Percentiles rank a stretch among this genome's conserved stretches.
Evolutionary conservation across 2,113 vertebrate species (phyloP).

Genomic region (Megaceryle maxima): DNA sequence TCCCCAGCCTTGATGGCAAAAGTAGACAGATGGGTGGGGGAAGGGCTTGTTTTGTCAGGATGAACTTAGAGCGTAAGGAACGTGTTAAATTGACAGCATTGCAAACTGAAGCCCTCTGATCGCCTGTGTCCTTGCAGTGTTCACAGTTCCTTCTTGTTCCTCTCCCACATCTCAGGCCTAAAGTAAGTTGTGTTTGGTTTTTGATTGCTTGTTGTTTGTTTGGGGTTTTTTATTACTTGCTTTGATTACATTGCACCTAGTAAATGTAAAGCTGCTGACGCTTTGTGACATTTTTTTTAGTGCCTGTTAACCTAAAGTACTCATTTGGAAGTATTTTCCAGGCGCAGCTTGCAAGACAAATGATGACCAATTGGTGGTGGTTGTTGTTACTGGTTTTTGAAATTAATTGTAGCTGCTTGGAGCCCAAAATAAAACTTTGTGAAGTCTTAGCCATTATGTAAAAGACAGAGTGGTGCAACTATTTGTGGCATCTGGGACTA

Average conservation of each 20-base stretch:
- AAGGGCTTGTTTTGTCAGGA: slow-evolving; percentile 5
- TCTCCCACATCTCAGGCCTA: background rate
- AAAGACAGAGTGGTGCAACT: slow-evolving; percentile 52
- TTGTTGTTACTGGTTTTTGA: background rate
- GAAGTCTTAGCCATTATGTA: slow-evolving; percentile 30
- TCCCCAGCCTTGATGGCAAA: background rate
- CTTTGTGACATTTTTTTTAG: background rate
- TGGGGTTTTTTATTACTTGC: background rate
- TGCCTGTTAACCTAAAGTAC: background rate
- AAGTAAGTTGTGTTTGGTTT: background rate
- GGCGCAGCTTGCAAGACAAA: background rate
- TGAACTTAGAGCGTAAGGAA: slow-evolving; percentile 3
- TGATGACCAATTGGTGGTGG: background rate
- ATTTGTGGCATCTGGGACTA: slow-evolving; percentile 58
- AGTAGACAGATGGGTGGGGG: slow-evolving; percentile 13
- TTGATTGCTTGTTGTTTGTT: too few relatives aligned
- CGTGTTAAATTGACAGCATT: background rate
- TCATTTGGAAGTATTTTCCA: background rate
- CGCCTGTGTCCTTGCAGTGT: background rate
- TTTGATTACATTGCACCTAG: background rate
- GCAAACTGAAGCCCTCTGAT: background rate
- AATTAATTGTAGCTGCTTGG: background rate
- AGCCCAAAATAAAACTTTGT: slow-evolving; percentile 43
- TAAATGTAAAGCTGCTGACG: background rate
- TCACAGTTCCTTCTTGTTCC: background rate